Evolutionary conservation across 1,140 invertebrate genomes (phyloP).

Genomic region (Zaprionus ornatus): DNA sequence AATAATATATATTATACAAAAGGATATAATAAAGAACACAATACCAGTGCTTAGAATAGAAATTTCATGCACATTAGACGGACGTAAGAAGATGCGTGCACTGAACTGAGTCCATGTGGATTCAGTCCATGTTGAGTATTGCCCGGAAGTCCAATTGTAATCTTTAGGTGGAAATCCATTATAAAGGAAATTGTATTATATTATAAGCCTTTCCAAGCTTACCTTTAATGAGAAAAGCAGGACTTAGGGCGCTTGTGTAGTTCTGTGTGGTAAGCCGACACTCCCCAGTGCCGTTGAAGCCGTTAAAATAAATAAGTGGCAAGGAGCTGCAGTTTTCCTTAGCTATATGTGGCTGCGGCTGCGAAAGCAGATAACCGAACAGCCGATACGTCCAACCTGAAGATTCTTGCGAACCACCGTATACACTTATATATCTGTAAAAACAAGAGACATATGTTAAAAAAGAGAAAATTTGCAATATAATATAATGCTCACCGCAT

Average conservation of each 20-base stretch:
- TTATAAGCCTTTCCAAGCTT: slow-evolving; percentile 25
- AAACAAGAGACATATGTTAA: not conserved
- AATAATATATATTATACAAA: slow-evolving; percentile 89
- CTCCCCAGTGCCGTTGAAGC: slow-evolving; percentile 87
- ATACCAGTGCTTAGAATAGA: slow-evolving; percentile 88
- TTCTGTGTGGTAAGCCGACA: slow-evolving; percentile 92
- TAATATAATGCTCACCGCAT: slow-evolving; percentile 56
- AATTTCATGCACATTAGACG: slow-evolving; percentile 88
- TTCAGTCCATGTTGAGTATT: slow-evolving; percentile 96
- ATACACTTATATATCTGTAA: slow-evolving; percentile 78
- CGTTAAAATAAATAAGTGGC: slow-evolving; percentile 85
- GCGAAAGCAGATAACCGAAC: slow-evolving; percentile 71
- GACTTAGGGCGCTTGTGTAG: slow-evolving; percentile 90
- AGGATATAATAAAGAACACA: slow-evolving; percentile 87
- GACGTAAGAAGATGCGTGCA: slow-evolving; percentile 92
- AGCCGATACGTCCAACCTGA: slow-evolving; percentile 78
- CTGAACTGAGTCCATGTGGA: slow-evolving; percentile 91
- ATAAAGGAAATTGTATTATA: not conserved
- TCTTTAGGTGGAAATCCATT: slow-evolving; percentile 84
- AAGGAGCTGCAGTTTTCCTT: slow-evolving; percentile 67
- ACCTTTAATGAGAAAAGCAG: slow-evolving; percentile 91
- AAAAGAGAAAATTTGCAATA: not conserved
- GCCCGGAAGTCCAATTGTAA: slow-evolving; percentile 91
- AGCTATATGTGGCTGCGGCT: slow-evolving; percentile 31
- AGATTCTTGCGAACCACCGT: slow-evolving; percentile 76